Evolutionary conservation across 2,113 vertebrate species (phyloP), one percentile per base, ranked within the genome.

Genomic region (Crotalus viridis): DNA sequence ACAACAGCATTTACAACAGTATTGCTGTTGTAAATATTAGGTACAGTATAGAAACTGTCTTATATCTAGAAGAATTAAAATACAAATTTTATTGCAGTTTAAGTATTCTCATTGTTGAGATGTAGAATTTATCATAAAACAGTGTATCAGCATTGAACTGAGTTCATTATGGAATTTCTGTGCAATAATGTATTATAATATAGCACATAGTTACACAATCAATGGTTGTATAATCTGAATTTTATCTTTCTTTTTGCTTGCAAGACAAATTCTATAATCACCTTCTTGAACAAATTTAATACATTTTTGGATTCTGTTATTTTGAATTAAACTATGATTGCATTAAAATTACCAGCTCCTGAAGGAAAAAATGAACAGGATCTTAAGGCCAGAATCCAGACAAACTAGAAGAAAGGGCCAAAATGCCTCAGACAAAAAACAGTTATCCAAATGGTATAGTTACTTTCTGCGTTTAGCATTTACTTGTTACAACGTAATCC

Each of bases 221-320:
- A 96, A 96, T 95, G 96, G 93, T 96, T 95, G 59, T 95, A 97
- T 95, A 94, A 81, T 95, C 97, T 96, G 7, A 90, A 1, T 81
- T 96, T 96, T 3, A 52, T 95, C 95, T 59, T 94, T 93, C 74
- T 28, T 0, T 1, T 96, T 91, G 46, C 33, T 28, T 94, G 19
- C 92, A 55, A 89, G 10, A 87, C 13, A n/a, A 87, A 87, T 54
- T 13, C 48, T 91, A 89, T 91, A 95, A 69, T 88, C 81, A 91
- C 46, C 10, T 95, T 55, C 74, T 51, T 54, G 87, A 94, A 10
- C n/a, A n/a, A 33, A 26, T 4, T 21, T 48, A 87, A 51, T 87
- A 51, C 2, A 15, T 33, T 51, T 85, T 33, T 26, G 39, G 10
- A 8, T 85, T 86, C 24, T 15, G 19, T 64, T 87, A 39, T 39